Conservation (phyloP, 1,140 invertebrate genomes). For the Chlorops oryzae region DNA sequence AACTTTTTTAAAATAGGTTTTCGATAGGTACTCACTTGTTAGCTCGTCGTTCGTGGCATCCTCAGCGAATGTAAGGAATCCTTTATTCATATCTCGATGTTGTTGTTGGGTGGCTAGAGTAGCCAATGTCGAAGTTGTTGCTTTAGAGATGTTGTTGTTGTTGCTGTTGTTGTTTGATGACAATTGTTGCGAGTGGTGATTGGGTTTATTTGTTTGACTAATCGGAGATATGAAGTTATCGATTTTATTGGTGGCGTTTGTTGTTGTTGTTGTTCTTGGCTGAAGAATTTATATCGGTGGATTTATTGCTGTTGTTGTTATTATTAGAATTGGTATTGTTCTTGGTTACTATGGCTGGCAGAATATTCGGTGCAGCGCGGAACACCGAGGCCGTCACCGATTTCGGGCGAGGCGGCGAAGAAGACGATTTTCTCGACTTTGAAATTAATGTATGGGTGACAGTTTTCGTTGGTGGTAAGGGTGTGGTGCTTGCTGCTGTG, state of each 20-base stretch:
- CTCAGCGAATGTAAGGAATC: conserved; percentile 81
- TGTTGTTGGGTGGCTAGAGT: conserved; percentile 51
- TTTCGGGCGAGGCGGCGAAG: no score
- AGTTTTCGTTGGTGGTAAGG: not conserved
- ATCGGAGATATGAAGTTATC: no score
- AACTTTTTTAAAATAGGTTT: no score
- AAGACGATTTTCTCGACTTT: conserved; percentile 36
- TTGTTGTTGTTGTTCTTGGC: conserved; percentile 23
- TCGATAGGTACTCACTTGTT: conserved; percentile 81
- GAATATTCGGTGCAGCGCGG: conserved; percentile 18
- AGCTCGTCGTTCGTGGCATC: conserved; percentile 74
- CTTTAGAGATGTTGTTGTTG: conserved; percentile 33
- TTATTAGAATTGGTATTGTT: conserved; percentile 10
- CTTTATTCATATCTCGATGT: conserved; percentile 89
- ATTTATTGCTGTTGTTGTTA: conserved; percentile 13
- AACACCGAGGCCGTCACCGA: conserved; percentile 45
- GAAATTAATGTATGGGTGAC: conserved; percentile 1
- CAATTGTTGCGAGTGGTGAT: no score
- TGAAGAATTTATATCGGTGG: conserved; percentile 6
- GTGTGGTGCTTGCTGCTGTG: not conserved
- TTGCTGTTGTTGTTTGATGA: conserved; percentile 21
- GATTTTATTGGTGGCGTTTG: conserved; percentile 18
- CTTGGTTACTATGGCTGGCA: conserved; percentile 9
- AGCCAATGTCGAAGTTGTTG: conserved; percentile 37
- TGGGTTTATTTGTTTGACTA: no score